Conservation (phyloP, 2,797 vertebrate species). For the Coracias cyanogaster region DNA sequence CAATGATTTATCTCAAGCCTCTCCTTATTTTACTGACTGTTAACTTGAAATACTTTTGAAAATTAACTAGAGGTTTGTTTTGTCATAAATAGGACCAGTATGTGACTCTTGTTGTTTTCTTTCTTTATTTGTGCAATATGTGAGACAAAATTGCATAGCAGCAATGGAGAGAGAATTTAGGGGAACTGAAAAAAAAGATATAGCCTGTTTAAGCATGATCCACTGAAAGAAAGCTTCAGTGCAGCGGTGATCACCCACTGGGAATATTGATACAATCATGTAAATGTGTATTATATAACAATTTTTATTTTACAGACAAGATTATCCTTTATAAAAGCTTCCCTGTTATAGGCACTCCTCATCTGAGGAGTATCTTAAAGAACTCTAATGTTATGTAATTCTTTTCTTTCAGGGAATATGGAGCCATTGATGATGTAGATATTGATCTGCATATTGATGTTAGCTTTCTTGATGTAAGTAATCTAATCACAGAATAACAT, state of each 20-base stretch:
- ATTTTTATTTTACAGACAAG: slow-evolving; percentile 12
- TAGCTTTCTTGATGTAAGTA: slow-evolving; percentile 94
- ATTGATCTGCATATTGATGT: slow-evolving; percentile 93
- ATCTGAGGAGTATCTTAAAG: not conserved
- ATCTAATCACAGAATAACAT: slow-evolving; percentile 29
- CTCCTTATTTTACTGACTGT: not conserved
- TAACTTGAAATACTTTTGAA: not conserved
- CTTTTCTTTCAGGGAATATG: slow-evolving; percentile 89
- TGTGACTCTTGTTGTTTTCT: not conserved
- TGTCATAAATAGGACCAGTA: not conserved
- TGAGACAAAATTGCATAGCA: not conserved
- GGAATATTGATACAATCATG: not conserved
- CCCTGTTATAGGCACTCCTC: not conserved
- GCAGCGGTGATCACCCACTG: not conserved
- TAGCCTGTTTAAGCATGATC: not conserved
- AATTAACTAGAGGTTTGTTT: not conserved
- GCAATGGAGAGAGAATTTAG: not conserved
- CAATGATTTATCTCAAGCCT: not conserved
- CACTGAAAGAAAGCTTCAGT: not conserved
- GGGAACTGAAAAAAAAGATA: not conserved
- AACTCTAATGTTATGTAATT: slow-evolving; percentile 46
- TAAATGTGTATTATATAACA: slow-evolving; percentile 19
- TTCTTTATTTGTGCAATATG: not conserved
- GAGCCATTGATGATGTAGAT: slow-evolving; percentile 93
- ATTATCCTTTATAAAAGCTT: slow-evolving; percentile 7